Conservation (phyloP, 2,888 invertebrate species). For the Dicyrtomina minuta region DNA sequence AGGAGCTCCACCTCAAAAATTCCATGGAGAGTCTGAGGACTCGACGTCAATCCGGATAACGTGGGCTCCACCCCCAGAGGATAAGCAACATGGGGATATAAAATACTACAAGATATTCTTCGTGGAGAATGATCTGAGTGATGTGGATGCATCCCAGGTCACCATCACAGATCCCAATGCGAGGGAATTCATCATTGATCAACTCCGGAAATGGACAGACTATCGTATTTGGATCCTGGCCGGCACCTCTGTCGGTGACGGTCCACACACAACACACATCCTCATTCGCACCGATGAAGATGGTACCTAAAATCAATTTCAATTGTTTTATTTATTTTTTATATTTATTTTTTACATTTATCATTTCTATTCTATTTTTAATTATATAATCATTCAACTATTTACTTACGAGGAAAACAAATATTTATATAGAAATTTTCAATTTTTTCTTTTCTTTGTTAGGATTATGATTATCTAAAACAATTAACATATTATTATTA, state of each 20-base stretch:
- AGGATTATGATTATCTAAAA: too few species aligned
- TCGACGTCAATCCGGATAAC: conserved; percentile 84
- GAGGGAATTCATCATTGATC: conserved; percentile 79
- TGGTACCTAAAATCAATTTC: conserved; percentile 68
- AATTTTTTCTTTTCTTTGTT: conserved; percentile 1
- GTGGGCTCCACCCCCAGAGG: conserved; percentile 90
- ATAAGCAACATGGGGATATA: conserved; percentile 88
- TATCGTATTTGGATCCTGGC: conserved; percentile 62
- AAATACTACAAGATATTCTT: conserved; percentile 92
- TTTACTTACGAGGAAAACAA: neutral
- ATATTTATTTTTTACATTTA: neutral
- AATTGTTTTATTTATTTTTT: neutral
- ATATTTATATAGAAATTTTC: neutral
- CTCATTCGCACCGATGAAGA: conserved; percentile 94
- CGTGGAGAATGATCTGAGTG: conserved; percentile 75
- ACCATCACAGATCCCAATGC: conserved; percentile 67
- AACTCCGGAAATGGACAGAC: conserved; percentile 84
- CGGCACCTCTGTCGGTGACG: conserved; percentile 94
- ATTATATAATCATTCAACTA: neutral
- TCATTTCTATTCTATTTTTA: too few species aligned
- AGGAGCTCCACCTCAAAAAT: conserved; percentile 93
- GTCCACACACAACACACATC: conserved; percentile 88
- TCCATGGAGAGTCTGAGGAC: conserved; percentile 82
- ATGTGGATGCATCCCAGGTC: conserved; percentile 79
- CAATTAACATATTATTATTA: neutral